A percentile compares a stretch with the other conserved stretches of the same genome.
These are phyloP conservation scores for Orthosia incerta DNA, from an alignment of 2,888 invertebrate genomes.

Conservation along the genomic window DNA sequence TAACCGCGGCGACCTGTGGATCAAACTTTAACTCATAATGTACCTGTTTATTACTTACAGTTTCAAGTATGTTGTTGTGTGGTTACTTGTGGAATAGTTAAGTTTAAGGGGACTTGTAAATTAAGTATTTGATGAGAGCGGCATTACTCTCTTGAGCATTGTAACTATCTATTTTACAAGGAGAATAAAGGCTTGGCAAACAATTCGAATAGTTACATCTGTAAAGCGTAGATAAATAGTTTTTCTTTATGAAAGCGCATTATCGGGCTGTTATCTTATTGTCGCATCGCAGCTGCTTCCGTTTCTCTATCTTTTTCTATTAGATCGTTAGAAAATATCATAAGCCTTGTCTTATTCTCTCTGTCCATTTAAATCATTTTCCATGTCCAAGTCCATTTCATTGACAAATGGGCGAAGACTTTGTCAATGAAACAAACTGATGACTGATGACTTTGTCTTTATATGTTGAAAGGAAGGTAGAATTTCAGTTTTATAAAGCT, in stretches of 20 bases:
- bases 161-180: too few species aligned
- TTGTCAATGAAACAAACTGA: too few species aligned
- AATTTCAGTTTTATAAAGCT: not conserved
- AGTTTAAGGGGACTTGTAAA: constrained; percentile 18
- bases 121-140: constrained; percentile 5
- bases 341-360: not conserved
- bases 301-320: too few species aligned
- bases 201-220: too few species aligned
- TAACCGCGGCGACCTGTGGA: constrained; percentile 54
- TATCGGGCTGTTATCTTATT: too few species aligned
- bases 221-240: too few species aligned
- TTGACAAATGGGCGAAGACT: not conserved
- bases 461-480: not conserved
- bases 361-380: constrained; percentile 5
- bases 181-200: too few species aligned
- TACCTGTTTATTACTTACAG: constrained; percentile 44
- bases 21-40: constrained; percentile 51
- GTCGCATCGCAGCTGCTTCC: too few species aligned
- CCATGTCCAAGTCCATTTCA: not conserved
- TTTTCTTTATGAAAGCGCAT: too few species aligned
- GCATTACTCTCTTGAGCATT: not conserved
- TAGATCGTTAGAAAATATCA: too few species aligned
- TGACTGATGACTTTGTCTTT: too few species aligned
- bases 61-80: constrained; percentile 11
- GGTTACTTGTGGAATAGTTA: constrained; percentile 36